Base-by-base conservation (phyloP, 2,797 vertebrate genomes). In the Falco novaeseelandiae region DNA sequence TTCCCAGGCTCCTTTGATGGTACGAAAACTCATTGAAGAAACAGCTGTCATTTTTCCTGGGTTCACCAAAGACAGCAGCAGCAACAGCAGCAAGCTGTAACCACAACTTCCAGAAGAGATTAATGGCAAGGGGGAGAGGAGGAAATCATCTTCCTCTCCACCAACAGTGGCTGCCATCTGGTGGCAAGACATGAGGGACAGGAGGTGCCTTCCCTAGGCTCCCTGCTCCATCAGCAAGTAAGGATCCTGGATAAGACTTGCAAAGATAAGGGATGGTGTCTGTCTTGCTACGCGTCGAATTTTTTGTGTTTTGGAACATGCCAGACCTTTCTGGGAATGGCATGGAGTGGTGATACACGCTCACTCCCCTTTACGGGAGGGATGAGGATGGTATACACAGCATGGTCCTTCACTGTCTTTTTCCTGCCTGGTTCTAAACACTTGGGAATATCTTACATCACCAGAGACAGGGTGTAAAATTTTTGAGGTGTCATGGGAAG, bases 61-160 rank as follows among this genome's bases (percentile, higher is more conserved):
- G 92, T 88, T 96, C 94, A 83, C 82, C 81, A 62, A 59, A 92
- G 93, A 80, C 55, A 93, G 65, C 34, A 92, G 59, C 40, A 94
- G 72, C 67, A 86, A 66, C 59, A 83, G 61, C 48, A 93, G 36
- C 48, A 48, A 84, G 58, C 65, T 79, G 34, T 69, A 95, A 69
- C 74, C 88, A 70, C 89, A 79, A 30, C 79, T 94, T 95, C 87
- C 91, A 78, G 86, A 83, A 72, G 59, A 80, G 55, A 92, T 88
- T 87, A 94, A 87, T 54, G 55, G 38, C 32, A n/a, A 32, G 18
- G 27, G 32, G 79, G 51, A 87, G 48, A 38, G 48, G 25, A 87
- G 44, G 63, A 89, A 93, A 85, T 49, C 2, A 6, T 36, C 42
- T 40, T 62, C 70, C 80, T 20, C 42, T 83, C 51, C 46, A 61